Base-by-base conservation (phyloP, 1,140 invertebrate genomes). In the Drosophila pseudoananassae region DNA sequence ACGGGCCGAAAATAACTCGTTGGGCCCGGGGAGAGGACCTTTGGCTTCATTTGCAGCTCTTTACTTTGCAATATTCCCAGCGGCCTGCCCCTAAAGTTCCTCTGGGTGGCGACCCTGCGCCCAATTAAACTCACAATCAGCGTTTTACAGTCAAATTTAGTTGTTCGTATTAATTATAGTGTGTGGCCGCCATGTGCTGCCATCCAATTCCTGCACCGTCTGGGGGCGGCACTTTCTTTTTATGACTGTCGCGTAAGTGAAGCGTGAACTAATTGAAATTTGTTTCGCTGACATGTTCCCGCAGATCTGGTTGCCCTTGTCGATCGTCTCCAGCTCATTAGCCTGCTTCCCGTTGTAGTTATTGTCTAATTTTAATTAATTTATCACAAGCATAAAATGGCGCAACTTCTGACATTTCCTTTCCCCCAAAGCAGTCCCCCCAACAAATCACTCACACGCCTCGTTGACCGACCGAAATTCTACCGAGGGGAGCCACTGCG, bases 261-360 rank as follows among this genome's bases (percentile, higher is more conserved):
- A 90, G 87, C 87, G 87, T 75, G 87, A 90, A 90, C 87, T 90
- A 90, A 90, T 90, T 90, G 87, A 87, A 82, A 90, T 90, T 90
- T 83, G 87, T 90, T 80, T 76, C 82, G 87, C 82, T 83, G 87
- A 90, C 87, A 90, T 90, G 60, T 76, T 70, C 54, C 65, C 81
- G 78, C 76, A 69, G 81, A 78, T 79, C 74, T 63, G 50, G 76
- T 31, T 60, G 53, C 68, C 57, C 69, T 57, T 80, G 82, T 87
- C 73, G 82, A 81, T 85, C 77, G 76, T 78, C 81, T 87, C 53
- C 74, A 71, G 69, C 70, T 85, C 84, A 85, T 85, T 85, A 87
- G 82, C 61, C 58, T 47, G 61, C 58, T 78, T 85, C 60, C 82
- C 74, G 74, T 78, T 63, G 77, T 54, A 90, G 77, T 81, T 83